These are phyloP conservation scores for Calcarius lapponicus DNA, from an alignment of 2,797 vertebrate genomes.

Conservation along the genomic window DNA sequence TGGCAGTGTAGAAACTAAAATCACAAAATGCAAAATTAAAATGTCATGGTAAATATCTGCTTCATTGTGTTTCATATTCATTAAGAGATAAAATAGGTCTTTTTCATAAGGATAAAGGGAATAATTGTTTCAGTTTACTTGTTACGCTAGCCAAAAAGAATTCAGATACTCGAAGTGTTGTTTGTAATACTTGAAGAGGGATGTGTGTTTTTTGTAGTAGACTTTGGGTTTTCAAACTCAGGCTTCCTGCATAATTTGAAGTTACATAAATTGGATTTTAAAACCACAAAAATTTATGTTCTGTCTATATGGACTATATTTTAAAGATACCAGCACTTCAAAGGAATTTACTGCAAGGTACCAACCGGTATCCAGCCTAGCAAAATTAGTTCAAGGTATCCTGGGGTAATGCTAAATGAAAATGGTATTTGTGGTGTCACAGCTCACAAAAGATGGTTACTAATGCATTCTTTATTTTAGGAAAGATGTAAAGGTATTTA, in stretches of 20 bases:
- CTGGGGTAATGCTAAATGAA: conserved; percentile 67
- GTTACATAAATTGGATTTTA: conserved; percentile 70
- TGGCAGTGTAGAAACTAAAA: conserved; percentile 16
- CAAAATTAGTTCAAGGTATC: conserved; percentile 69
- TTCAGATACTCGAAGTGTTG: conserved; percentile 20
- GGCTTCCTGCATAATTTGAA: conserved; percentile 64
- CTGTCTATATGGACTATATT: conserved; percentile 61
- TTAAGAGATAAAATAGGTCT: conserved; percentile 29
- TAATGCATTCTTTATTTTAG: background rate
- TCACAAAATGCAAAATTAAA: conserved; percentile 9
- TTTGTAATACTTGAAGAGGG: background rate
- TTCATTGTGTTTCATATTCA: conserved; percentile 32
- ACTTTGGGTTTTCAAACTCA: conserved; percentile 43
- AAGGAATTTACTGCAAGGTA: conserved; percentile 65
- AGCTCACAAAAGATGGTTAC: background rate
- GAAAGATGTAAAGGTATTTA: background rate
- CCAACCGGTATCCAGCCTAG: conserved; percentile 49
- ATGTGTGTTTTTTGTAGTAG: background rate
- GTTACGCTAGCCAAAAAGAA: background rate
- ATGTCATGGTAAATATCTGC: background rate
- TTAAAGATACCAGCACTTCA: conserved; percentile 74
- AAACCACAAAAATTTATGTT: conserved; percentile 64
- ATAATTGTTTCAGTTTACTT: conserved; percentile 33
- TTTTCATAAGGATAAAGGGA: conserved; percentile 28
- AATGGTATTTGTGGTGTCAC: background rate